phyloP scores from a whole-genome alignment of 2,113 vertebrate species.

The Narcine bancroftii region DNA sequence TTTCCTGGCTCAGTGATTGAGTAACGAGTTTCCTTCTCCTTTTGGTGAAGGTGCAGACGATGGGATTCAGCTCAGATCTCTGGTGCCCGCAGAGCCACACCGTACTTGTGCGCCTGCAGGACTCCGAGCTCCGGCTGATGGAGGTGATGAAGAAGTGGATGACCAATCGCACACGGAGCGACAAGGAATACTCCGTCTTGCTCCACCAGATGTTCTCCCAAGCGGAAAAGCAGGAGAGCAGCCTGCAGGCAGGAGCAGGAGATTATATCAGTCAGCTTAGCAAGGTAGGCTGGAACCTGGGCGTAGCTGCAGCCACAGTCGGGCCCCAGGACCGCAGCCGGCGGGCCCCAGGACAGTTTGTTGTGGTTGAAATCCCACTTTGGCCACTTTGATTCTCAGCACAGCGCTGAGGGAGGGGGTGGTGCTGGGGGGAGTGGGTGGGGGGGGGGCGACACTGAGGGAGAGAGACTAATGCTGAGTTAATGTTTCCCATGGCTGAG shows the following conservation, averaged over 20 bases:
- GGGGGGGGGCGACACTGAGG: background rate
- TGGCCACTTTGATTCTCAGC: background rate
- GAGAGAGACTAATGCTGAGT: background rate
- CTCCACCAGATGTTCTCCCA: constrained; percentile 77
- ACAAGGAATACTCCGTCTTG: constrained; percentile 78
- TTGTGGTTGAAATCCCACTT: too few species aligned
- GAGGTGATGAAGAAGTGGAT: constrained; percentile 95
- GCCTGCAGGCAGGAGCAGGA: constrained; percentile 48
- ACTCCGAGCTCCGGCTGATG: constrained; percentile 81
- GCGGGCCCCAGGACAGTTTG: too few species aligned
- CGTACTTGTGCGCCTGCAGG: constrained; percentile 74
- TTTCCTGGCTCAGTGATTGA: too few species aligned
- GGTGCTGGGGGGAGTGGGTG: background rate
- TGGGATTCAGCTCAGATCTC: constrained; percentile 80
- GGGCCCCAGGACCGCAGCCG: too few species aligned
- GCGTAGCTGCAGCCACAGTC: too few species aligned
- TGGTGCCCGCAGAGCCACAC: constrained; percentile 73
- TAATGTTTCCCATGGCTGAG: background rate
- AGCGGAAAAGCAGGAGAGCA: constrained; percentile 66
- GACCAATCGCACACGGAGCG: constrained; percentile 80
- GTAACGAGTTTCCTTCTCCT: background rate
- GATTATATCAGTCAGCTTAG: constrained; percentile 64
- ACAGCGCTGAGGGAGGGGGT: background rate
- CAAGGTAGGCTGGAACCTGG: constrained; percentile 55
- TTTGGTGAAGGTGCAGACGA: constrained; percentile 40